These are phyloP conservation scores for Sternarchorhynchus goeldii DNA, from an alignment of 2,797 vertebrate genomes.

Conservation along the genomic window DNA sequence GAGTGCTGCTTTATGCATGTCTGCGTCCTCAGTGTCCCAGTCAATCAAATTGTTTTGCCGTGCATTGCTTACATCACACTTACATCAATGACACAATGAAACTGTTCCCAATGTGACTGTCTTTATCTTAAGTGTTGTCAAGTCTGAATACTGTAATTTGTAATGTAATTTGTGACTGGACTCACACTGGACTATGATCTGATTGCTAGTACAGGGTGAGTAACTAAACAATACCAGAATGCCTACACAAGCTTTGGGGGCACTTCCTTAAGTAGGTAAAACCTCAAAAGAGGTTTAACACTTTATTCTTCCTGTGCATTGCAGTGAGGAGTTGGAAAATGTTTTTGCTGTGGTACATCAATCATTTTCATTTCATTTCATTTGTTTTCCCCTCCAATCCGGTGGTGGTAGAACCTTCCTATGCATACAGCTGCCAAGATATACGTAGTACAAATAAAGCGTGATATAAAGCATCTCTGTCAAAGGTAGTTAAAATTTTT, in stretches of 20 bases:
- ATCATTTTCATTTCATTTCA: neutral
- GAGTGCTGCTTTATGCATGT: too few relatives aligned
- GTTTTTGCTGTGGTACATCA: neutral
- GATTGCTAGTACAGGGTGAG: too few relatives aligned
- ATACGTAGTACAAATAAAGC: too few relatives aligned
- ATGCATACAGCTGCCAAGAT: too few relatives aligned
- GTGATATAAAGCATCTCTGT: too few relatives aligned
- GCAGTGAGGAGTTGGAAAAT: neutral
- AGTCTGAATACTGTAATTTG: constrained; percentile 8
- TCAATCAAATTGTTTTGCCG: too few relatives aligned
- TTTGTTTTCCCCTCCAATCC: neutral
- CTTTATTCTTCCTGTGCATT: constrained; percentile 4
- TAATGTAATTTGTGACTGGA: constrained; percentile 12
- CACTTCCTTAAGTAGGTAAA: neutral
- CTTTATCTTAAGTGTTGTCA: neutral
- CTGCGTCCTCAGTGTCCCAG: too few relatives aligned
- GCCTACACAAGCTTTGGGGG: neutral
- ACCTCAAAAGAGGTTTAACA: neutral
- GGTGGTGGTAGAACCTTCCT: neutral
- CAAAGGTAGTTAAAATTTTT: too few relatives aligned
- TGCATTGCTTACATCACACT: too few relatives aligned
- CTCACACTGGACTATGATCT: neutral
- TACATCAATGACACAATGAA: too few relatives aligned
- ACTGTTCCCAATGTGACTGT: too few relatives aligned
- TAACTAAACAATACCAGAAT: too few relatives aligned